Base-by-base conservation (phyloP, 2,797 vertebrate species). In the Parotocinclus haroldoi region DNA sequence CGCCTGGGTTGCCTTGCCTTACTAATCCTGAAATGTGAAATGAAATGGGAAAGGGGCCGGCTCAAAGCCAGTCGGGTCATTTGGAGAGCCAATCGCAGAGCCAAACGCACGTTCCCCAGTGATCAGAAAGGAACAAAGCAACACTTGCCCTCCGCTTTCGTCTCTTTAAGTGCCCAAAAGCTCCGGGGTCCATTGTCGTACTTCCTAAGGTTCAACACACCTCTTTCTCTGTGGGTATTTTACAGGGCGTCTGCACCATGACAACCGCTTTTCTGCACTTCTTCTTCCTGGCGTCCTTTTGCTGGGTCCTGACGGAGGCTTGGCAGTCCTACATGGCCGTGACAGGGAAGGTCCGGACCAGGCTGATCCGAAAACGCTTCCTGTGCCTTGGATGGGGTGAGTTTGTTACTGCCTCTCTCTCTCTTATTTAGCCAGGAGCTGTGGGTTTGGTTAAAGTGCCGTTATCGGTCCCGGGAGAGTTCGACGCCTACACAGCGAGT, bases 291-390 rank as follows among this genome's bases (percentile, higher is more conserved):
- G 97, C 97, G 58, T 99, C 97, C 1, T 99, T 99, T 89, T 99
- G 97, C 87, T 99, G 97, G 97, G 97, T 99, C 76, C 91, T 99
- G 89, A 99, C 97, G 16, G 97, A 99, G 87, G 97, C 97, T 68
- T 99, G 97, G 97, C 97, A 99, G 89, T 99, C 96, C 58, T 99
- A 99, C 81, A 99, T 99, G 97, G 97, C 97, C 63, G 97, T 99
- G 79, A 99, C 96, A 9, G 97, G 97, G 78, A 99, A 99, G 87
- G 96, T 99, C 74, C 94, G 96, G 83, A 99, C 96, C 69, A 90
- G 96, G 63, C 93, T 99, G 72, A 99, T 99, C 86, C 92, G 96
- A 73, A 99, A 99, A 80, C 93, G 97, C 56, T 99, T 99, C 83
- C 86, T 99, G 76, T 99, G 97, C 85, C 93, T 99, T 83, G 97